These are phyloP conservation scores for Hyalella azteca DNA, from an alignment of 2,888 invertebrate species.

Conservation along the genomic window DNA sequence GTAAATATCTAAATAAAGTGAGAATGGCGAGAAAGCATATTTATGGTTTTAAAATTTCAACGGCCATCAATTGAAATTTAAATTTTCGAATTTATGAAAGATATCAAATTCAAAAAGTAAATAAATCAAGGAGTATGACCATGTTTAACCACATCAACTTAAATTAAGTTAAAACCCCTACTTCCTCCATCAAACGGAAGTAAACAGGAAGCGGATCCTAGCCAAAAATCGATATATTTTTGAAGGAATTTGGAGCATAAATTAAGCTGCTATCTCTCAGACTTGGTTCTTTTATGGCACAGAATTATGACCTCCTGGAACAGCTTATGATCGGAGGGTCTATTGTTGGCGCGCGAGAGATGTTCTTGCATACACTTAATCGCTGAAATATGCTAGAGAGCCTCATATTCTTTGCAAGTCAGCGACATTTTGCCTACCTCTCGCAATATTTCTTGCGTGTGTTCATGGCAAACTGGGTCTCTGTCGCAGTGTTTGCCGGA, in stretches of 20 bases:
- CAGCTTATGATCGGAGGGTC: constrained; percentile 30
- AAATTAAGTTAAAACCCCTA: no score
- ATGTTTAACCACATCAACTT: no score
- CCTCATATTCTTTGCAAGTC: background rate
- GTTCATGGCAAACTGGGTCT: background rate
- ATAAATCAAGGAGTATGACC: no score
- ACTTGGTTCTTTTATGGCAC: constrained; percentile 27
- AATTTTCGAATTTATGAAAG: no score
- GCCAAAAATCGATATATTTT: no score
- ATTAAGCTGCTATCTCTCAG: constrained; percentile 7
- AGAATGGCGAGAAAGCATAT: no score
- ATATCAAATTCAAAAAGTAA: no score
- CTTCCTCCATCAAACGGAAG: no score
- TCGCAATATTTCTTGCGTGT: background rate
- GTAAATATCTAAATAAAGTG: no score
- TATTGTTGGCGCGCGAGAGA: constrained; percentile 23
- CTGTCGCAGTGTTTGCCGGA: background rate
- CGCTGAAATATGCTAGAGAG: constrained; percentile 20
- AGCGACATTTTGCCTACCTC: background rate
- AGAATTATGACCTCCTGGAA: constrained; percentile 32
- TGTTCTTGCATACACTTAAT: constrained; percentile 33
- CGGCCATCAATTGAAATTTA: no score
- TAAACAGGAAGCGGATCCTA: no score
- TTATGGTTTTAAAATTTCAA: no score
- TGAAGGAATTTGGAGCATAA: constrained; percentile 23